Evolutionary conservation across 2,888 invertebrate species (phyloP).

Genomic region (Nemotelus pantherinus): DNA sequence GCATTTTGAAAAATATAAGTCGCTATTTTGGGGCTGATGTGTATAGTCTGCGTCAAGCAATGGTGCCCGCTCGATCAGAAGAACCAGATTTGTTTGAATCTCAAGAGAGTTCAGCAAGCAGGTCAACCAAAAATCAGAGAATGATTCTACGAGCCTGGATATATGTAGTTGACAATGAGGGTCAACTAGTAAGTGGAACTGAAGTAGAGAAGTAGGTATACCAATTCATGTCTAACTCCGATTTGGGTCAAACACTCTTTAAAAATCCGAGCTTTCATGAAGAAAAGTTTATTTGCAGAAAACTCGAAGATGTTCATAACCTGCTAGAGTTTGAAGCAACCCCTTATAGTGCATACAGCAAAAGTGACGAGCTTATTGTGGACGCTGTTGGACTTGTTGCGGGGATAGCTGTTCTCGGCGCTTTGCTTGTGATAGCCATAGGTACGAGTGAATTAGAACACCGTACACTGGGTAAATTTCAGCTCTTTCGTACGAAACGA

Average conservation of each 20-base stretch:
- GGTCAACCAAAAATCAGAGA: background rate
- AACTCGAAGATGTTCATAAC: background rate
- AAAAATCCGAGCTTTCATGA: too few relatives aligned
- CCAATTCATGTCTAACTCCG: background rate
- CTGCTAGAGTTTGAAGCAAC: constrained; percentile 9
- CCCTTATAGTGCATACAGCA: background rate
- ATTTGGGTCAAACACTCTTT: too few relatives aligned
- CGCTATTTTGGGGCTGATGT: constrained; percentile 47
- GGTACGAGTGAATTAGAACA: background rate
- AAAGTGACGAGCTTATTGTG: constrained; percentile 1
- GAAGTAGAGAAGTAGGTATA: constrained; percentile 52
- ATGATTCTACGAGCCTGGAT: constrained; percentile 53
- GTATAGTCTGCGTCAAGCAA: constrained; percentile 47
- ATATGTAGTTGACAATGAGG: constrained; percentile 52
- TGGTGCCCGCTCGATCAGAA: constrained; percentile 36
- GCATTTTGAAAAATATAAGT: constrained; percentile 47
- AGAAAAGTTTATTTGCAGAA: constrained; percentile 2
- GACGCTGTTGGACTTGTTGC: constrained; percentile 38
- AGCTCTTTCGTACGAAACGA: too few relatives aligned
- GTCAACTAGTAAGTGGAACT: constrained; percentile 47
- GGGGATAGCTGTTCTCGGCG: constrained; percentile 22
- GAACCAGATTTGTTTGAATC: background rate
- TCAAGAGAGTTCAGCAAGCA: background rate
- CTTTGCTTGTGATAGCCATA: background rate
- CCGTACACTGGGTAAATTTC: too few relatives aligned